phyloP scores from a whole-genome alignment of 2,113 vertebrate genomes.

The Bungarus multicinctus region DNA sequence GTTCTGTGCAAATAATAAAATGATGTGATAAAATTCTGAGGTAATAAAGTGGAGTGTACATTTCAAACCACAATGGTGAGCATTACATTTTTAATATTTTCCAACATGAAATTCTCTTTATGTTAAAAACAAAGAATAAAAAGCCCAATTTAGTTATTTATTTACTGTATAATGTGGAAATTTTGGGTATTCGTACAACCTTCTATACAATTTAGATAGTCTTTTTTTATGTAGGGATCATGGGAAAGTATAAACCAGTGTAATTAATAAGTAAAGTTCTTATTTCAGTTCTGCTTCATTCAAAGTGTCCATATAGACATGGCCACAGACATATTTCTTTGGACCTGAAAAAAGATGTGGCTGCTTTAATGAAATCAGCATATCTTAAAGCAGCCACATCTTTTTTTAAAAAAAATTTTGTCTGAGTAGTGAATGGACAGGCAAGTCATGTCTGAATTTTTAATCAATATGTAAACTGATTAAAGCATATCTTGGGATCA shows the following conservation, averaged over 20 bases:
- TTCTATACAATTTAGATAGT: neutral
- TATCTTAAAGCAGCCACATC: neutral
- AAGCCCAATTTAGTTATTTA: no score
- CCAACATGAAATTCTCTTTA: neutral
- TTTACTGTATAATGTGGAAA: neutral
- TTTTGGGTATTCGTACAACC: neutral
- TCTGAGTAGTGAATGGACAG: neutral
- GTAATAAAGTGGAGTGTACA: neutral
- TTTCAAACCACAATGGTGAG: neutral
- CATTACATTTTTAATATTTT: neutral
- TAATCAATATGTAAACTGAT: neutral
- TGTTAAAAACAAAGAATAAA: neutral
- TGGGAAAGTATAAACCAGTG: neutral
- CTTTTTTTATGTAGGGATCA: neutral
- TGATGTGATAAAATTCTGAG: neutral
- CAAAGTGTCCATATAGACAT: neutral
- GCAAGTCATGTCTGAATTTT: neutral
- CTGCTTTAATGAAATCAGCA: neutral
- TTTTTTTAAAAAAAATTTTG: neutral
- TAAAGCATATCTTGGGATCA: neutral
- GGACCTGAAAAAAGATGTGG: neutral
- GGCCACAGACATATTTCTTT: neutral
- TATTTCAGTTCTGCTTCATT: neutral
- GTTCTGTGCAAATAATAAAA: neutral
- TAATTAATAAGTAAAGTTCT: neutral